These are phyloP conservation scores for Eulemur albifrons DNA, from an alignment of 2,797 vertebrate genomes.

Conservation along the genomic window DNA sequence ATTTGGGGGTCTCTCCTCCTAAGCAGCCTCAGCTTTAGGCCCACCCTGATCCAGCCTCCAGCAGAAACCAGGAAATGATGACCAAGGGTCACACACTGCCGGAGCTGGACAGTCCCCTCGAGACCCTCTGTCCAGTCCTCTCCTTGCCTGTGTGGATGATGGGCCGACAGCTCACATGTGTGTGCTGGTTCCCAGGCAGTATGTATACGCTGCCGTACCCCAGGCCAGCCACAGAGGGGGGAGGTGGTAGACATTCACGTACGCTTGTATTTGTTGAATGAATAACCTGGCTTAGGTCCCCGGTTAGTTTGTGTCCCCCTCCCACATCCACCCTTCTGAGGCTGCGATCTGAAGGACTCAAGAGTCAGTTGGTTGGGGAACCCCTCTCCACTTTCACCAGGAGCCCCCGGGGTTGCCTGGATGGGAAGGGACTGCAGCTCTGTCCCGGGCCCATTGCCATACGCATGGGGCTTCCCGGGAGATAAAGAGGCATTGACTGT, in stretches of 20 bases:
- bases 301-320: background rate
- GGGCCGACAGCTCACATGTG: background rate
- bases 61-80: background rate
- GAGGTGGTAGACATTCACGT: background rate
- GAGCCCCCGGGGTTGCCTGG: background rate
- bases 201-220: fast-evolving
- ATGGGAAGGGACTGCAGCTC: background rate
- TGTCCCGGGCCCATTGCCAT: fast-evolving
- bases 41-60: background rate
- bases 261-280: background rate
- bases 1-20: background rate
- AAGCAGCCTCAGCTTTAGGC: background rate
- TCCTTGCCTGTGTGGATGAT: fast-evolving
- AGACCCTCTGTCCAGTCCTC: background rate
- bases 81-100: background rate
- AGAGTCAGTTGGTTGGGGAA: background rate
- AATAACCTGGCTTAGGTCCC: background rate
- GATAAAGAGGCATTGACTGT: constrained; percentile 19
- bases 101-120: background rate
- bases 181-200: fast-evolving
- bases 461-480: background rate
- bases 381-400: background rate
- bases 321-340: fast-evolving
- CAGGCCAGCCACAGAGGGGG: fast-evolving
- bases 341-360: background rate